phyloP scores from a whole-genome alignment of 2,797 vertebrate genomes.

The Orestias chungarensis region DNA sequence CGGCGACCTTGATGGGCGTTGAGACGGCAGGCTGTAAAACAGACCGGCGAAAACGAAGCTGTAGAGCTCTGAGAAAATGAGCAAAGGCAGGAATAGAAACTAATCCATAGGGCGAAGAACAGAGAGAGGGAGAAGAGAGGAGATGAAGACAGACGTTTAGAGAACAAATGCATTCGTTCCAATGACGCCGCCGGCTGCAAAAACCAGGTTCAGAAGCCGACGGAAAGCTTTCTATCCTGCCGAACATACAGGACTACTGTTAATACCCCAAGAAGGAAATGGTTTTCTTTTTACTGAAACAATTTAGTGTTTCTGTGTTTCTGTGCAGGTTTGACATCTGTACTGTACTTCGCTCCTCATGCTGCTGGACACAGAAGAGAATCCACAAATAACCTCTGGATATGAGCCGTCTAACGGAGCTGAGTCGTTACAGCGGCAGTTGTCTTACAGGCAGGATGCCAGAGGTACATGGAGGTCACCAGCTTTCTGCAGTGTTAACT shows the following conservation, averaged over 20 bases:
- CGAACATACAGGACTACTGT: neutral
- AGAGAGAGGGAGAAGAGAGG: neutral
- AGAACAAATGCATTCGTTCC: neutral
- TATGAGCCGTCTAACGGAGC: neutral
- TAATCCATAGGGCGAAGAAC: neutral
- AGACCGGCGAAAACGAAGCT: neutral
- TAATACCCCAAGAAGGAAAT: neutral
- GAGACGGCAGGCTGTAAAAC: neutral
- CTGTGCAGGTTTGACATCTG: neutral
- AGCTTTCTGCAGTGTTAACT: no score
- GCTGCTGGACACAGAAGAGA: neutral
- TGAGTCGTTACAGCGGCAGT: neutral
- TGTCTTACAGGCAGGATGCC: no score
- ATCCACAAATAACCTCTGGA: neutral
- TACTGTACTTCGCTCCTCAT: neutral
- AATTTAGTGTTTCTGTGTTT: no score
- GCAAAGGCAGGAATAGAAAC: neutral
- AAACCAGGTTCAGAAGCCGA: neutral
- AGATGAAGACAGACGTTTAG: neutral
- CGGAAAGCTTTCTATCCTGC: neutral
- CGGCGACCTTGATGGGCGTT: conserved; percentile 19
- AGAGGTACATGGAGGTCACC: no score
- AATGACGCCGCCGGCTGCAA: neutral
- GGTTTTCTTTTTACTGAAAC: no score
- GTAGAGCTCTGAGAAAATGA: neutral